Conservation (phyloP, 2,888 invertebrate species). For the Stenoptilia bipunctidactyla region DNA sequence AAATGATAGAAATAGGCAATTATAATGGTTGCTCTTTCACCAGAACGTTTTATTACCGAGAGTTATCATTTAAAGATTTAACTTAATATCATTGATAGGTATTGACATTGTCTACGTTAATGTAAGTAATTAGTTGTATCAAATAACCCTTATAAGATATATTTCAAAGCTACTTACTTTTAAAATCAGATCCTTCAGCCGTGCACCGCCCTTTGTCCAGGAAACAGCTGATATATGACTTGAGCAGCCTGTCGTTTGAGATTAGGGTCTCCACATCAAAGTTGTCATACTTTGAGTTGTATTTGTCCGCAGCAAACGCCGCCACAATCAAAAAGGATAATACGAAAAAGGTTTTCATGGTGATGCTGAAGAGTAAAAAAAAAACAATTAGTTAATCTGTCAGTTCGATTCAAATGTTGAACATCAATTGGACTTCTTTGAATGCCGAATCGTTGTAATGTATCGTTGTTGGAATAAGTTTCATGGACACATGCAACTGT, state of each 20-base stretch:
- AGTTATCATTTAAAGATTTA: too few relatives aligned
- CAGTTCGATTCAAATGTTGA: neutral
- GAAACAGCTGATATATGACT: constrained; percentile 80
- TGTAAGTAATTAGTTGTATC: too few relatives aligned
- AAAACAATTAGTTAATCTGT: too few relatives aligned
- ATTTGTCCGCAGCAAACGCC: constrained; percentile 57
- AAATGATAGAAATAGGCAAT: too few relatives aligned
- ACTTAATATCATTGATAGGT: too few relatives aligned
- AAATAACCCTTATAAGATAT: too few relatives aligned
- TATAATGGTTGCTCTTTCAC: too few relatives aligned
- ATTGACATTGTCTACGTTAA: too few relatives aligned
- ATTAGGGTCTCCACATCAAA: constrained; percentile 80
- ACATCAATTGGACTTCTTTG: constrained; percentile 17
- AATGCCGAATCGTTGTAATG: constrained; percentile 13
- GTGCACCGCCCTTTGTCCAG: constrained; percentile 78
- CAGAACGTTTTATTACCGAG: too few relatives aligned
- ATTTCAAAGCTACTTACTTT: constrained; percentile 72
- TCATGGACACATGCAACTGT: too few relatives aligned
- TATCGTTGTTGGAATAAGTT: too few relatives aligned
- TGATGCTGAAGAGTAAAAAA: constrained; percentile 17
- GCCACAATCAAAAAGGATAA: constrained; percentile 39
- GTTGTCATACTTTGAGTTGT: constrained; percentile 80
- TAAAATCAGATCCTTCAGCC: constrained; percentile 78
- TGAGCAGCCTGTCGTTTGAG: constrained; percentile 76
- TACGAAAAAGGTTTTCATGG: constrained; percentile 42